Evolutionary conservation across 2,888 invertebrate genomes (phyloP).

Genomic region (Cryptosula pallasiana): DNA sequence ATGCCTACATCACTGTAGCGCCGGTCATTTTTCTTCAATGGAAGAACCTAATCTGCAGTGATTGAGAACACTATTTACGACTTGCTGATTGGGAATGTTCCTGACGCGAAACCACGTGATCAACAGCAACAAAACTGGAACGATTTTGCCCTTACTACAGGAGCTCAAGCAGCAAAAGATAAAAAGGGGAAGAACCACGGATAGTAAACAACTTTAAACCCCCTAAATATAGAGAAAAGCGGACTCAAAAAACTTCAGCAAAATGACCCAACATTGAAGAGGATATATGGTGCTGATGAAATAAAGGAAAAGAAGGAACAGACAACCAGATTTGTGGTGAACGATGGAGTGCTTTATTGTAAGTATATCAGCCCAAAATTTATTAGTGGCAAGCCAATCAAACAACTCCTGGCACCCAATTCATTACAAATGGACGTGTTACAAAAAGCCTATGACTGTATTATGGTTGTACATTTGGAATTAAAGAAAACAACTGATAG

Average conservation of each 20-base stretch:
- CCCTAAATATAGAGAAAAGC: background rate
- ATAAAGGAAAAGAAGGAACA: background rate
- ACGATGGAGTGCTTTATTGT: background rate
- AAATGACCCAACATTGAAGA: background rate
- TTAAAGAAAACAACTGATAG: constrained; percentile 26
- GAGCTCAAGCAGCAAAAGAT: constrained; percentile 4
- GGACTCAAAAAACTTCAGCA: background rate
- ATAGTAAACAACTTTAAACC: background rate
- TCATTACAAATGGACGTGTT: constrained; percentile 27
- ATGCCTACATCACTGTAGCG: background rate
- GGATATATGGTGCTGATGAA: background rate
- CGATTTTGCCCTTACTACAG: background rate
- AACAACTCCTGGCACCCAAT: constrained; percentile 28
- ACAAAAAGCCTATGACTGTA: constrained; percentile 30
- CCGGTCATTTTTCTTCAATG: background rate
- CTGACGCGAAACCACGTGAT: background rate
- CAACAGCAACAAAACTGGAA: background rate
- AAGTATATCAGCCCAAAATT: background rate
- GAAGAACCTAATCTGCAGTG: background rate
- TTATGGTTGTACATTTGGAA: constrained; percentile 29
- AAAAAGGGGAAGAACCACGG: constrained; percentile 2
- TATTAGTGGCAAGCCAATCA: background rate
- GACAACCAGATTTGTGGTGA: background rate
- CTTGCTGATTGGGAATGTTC: background rate
- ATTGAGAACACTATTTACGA: background rate